Evolutionary conservation across 2,797 vertebrate species (phyloP).

Genomic region (Clarias fuscus): DNA sequence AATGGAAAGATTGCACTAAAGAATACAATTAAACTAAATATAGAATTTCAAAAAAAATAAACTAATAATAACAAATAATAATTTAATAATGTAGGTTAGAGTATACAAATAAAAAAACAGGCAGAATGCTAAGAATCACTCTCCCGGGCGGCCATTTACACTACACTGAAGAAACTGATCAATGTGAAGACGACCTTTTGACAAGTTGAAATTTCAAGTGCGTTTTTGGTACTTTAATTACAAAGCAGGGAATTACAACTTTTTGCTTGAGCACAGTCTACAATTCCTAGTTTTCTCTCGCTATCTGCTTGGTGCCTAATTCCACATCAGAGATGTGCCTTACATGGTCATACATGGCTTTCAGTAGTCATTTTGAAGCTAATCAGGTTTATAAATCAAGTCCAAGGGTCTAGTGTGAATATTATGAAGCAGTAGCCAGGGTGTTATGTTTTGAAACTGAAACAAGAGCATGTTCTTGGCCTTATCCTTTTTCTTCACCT

Average conservation of each 20-base stretch:
- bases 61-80: too few relatives aligned
- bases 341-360: neutral
- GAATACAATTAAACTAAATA: too few relatives aligned
- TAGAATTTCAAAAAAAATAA: too few relatives aligned
- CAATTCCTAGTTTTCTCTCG: neutral
- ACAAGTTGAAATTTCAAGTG: neutral
- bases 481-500: slow-evolving; percentile 8
- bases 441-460: neutral
- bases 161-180: neutral
- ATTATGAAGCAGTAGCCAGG: neutral
- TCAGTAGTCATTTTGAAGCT: neutral
- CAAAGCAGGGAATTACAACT: neutral
- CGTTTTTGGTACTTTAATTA: neutral
- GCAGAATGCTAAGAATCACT: too few relatives aligned
- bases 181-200: neutral
- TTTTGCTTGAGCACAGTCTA: neutral
- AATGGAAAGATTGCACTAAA: too few relatives aligned
- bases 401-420: neutral
- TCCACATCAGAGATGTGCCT: neutral
- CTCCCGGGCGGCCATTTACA: neutral
- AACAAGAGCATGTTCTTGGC: slow-evolving; percentile 23
- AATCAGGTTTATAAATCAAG: neutral
- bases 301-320: neutral
- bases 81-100: too few relatives aligned
- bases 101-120: too few relatives aligned